These are phyloP conservation scores for Gnathonemus longibarbis DNA, from an alignment of 2,113 vertebrate genomes.

Conservation along the genomic window DNA sequence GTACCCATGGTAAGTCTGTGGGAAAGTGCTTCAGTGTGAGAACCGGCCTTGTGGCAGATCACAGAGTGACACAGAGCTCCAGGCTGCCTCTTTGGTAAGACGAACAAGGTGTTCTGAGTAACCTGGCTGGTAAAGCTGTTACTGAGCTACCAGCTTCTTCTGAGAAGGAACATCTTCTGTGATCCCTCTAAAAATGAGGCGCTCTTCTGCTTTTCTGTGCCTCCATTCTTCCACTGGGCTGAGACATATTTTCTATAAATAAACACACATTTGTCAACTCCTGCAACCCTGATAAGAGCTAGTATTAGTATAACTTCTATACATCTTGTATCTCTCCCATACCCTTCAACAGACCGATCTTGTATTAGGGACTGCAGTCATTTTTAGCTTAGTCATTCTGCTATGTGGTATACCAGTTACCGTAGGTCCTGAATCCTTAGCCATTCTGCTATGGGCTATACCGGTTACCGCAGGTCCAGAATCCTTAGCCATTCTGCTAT, in stretches of 20 bases:
- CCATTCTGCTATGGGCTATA: not conserved
- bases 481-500: not conserved
- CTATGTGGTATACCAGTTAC: not conserved
- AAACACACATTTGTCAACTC: not conserved
- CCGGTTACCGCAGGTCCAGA: not conserved
- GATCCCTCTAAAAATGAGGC: not conserved
- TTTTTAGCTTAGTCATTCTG: not conserved
- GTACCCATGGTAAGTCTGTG: not conserved
- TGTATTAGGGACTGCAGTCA: not conserved
- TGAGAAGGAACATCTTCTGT: not conserved
- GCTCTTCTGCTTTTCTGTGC: not conserved
- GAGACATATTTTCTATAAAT: not conserved
- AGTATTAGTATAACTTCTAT: not conserved
- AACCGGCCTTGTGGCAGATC: not conserved
- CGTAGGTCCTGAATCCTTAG: not conserved
- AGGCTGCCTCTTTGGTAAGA: not conserved
- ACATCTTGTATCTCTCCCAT: not conserved
- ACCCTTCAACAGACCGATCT: not conserved
- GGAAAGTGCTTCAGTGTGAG: not conserved
- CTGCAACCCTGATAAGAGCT: not conserved
- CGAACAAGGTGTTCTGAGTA: not conserved
- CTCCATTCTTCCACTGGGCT: not conserved
- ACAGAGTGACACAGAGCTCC: not conserved
- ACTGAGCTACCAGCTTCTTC: not conserved
- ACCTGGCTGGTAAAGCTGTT: not conserved